phyloP scores from a whole-genome alignment of 30 jellyfish, hydroid and myxozoan genomes.

The Pseudorhiza aurosa region DNA sequence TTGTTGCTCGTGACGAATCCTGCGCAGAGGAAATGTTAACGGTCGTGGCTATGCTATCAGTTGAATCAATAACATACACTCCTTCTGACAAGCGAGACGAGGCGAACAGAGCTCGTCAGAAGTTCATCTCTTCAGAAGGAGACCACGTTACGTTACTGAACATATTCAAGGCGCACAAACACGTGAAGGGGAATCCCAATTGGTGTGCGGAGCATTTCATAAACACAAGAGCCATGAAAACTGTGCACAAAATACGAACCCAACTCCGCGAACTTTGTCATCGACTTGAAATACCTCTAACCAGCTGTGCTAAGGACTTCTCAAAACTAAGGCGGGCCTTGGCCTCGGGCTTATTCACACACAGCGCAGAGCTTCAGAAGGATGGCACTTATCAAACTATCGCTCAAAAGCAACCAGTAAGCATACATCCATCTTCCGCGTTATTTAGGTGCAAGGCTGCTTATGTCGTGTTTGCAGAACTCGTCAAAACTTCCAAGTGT shows the following conservation, averaged over 20 bases:
- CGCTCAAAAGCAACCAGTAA: constrained; percentile 78
- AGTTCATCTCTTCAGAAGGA: constrained; percentile 89
- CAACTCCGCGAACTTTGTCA: constrained; percentile 87
- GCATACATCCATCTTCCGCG: constrained; percentile 94
- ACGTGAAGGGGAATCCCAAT: constrained; percentile 69
- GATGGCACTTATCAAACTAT: constrained; percentile 90
- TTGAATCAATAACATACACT: constrained; percentile 79
- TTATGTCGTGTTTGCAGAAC: constrained; percentile 78
- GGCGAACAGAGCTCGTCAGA: constrained; percentile 58
- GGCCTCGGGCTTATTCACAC: constrained; percentile 82
- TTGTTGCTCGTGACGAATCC: constrained; percentile 78
- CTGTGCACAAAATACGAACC: constrained; percentile 75
- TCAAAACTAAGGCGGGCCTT: constrained; percentile 64
- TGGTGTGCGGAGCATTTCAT: constrained; percentile 94
- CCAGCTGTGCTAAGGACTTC: constrained; percentile 82
- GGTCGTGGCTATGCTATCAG: constrained; percentile 85
- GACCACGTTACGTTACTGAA: constrained; percentile 81
- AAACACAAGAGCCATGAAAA: constrained; percentile 80
- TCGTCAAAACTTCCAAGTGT: constrained; percentile 87
- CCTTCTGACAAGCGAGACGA: constrained; percentile 85
- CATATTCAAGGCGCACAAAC: constrained; percentile 83
- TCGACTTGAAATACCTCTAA: constrained; percentile 42
- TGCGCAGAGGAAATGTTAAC: constrained; percentile 92
- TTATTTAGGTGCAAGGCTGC: constrained; percentile 81
- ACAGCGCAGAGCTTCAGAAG: constrained; percentile 89